These are phyloP conservation scores for Drosophila lacteicornis DNA, from an alignment of 1,140 invertebrate genomes.

Conservation along the genomic window DNA sequence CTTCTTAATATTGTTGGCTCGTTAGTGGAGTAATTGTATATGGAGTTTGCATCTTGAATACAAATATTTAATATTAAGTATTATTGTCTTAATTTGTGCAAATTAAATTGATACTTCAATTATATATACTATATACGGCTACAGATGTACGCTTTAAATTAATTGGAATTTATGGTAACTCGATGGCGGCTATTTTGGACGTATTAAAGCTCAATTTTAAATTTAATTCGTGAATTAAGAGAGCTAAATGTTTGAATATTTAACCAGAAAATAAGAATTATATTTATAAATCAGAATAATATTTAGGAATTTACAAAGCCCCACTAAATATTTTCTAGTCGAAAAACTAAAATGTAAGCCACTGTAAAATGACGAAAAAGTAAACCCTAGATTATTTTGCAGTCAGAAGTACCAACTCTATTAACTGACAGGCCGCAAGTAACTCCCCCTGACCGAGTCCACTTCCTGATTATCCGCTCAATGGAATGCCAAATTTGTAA, in stretches of 20 bases:
- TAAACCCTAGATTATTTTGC: background rate
- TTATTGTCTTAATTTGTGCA: constrained; percentile 7
- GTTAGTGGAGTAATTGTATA: background rate
- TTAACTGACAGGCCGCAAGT: constrained; percentile 15
- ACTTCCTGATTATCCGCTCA: constrained; percentile 28
- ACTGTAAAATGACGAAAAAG: background rate
- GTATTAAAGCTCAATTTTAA: background rate
- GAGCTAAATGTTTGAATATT: background rate
- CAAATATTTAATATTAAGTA: background rate
- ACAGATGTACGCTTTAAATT: background rate
- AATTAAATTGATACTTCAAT: constrained; percentile 4
- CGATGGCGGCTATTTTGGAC: background rate
- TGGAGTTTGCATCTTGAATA: background rate
- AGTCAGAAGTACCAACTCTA: background rate
- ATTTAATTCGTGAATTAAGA: background rate
- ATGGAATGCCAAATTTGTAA: constrained; percentile 53
- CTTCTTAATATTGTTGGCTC: background rate
- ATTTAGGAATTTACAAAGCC: background rate
- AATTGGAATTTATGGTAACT: constrained; percentile 6
- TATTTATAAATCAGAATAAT: background rate
- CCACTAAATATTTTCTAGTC: background rate
- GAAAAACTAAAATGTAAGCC: background rate
- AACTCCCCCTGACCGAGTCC: background rate
- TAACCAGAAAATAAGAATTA: no score
- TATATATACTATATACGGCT: background rate